A percentile compares a stretch with the other conserved stretches of the same genome.
Conservation (phyloP, 2,797 vertebrate species). For the Ctenochaetus hawaiiensis region DNA sequence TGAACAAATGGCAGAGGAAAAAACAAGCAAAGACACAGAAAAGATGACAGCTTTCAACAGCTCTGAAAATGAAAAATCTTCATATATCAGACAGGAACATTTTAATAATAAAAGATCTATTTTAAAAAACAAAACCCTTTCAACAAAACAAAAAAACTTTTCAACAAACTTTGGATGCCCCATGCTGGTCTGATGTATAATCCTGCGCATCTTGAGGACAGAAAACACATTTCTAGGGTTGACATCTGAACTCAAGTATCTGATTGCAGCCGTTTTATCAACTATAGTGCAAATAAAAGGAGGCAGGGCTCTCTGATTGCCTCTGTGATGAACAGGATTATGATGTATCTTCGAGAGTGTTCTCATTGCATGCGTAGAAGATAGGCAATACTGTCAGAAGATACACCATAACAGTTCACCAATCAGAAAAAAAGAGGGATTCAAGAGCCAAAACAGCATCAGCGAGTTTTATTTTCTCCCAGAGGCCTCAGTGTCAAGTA, state of each 20-base stretch:
- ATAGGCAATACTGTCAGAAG: constrained; percentile 50
- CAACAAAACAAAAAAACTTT: constrained; percentile 8
- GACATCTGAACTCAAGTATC: constrained; percentile 23
- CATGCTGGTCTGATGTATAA: background rate
- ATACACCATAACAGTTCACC: constrained; percentile 48
- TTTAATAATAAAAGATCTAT: background rate
- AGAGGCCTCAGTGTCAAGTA: constrained; percentile 33
- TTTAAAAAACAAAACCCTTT: constrained; percentile 1
- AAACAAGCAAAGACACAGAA: background rate
- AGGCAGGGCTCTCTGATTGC: constrained; percentile 29
- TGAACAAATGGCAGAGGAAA: constrained; percentile 13
- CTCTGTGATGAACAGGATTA: constrained; percentile 39
- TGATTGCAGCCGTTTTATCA: constrained; percentile 49
- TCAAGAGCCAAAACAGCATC: constrained; percentile 55
- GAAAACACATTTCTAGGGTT: constrained; percentile 9
- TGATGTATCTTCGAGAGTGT: constrained; percentile 38
- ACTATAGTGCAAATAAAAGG: constrained; percentile 46
- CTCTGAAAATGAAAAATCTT: constrained; percentile 6
- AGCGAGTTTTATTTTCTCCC: constrained; percentile 58
- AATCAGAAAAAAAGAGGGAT: constrained; percentile 56
- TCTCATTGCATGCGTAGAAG: constrained; percentile 54
- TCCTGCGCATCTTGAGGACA: background rate
- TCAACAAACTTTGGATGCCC: background rate
- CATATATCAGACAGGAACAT: background rate
- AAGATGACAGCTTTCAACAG: background rate